Percentiles rank a stretch among this genome's conserved stretches.
Conservation (phyloP, 2,888 invertebrate species). For the Hypselothyrea guttata region DNA sequence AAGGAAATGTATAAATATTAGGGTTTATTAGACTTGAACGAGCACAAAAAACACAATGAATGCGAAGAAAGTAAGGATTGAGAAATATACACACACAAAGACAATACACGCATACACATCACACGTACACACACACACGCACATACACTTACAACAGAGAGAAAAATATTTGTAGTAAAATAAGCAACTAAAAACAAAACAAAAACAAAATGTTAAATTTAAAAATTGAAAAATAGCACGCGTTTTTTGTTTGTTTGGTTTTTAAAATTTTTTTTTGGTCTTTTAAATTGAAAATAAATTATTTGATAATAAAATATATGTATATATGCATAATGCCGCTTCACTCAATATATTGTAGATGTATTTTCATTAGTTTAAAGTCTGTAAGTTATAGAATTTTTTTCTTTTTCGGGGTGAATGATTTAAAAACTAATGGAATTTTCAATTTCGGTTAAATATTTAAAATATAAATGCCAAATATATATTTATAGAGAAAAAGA, state of each 20-base stretch:
- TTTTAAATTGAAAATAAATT: conserved; percentile 9
- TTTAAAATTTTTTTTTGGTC: background rate
- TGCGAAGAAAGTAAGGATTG: background rate
- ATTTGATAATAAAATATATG: conserved; percentile 27
- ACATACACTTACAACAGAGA: background rate
- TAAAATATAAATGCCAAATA: conserved; percentile 22
- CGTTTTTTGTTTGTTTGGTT: conserved; percentile 21
- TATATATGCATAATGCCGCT: conserved; percentile 7
- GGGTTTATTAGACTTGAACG: conserved; percentile 16
- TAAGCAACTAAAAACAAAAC: conserved; percentile 28
- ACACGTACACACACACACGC: background rate
- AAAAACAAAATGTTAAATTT: conserved; percentile 26
- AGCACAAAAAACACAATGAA: conserved; percentile 24
- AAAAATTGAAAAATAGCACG: conserved; percentile 31
- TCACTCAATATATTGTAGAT: too few species aligned
- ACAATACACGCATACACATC: conserved; percentile 1
- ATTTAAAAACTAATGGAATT: conserved; percentile 78
- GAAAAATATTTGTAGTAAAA: conserved; percentile 26
- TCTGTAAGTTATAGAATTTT: conserved; percentile 4
- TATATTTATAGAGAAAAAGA: conserved; percentile 1
- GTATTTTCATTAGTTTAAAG: too few species aligned
- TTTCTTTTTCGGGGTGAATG: conserved; percentile 51
- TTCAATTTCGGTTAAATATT: conserved; percentile 30
- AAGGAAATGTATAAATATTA: conserved; percentile 23
- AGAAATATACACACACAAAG: conserved; percentile 8